phyloP scores from a whole-genome alignment of 2,797 vertebrate genomes.

The Graptemys geographica region DNA sequence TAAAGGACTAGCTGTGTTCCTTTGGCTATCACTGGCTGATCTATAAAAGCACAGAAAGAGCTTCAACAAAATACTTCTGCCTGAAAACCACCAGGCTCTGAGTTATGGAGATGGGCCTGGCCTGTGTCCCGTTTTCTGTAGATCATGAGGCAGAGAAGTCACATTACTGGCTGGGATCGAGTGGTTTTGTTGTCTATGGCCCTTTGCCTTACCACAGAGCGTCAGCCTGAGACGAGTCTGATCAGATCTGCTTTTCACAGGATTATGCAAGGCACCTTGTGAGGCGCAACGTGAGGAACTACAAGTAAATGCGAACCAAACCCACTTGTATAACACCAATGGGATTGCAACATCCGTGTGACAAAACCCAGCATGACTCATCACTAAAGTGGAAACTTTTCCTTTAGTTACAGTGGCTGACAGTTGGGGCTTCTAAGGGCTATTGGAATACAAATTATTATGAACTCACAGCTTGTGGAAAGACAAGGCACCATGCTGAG shows the following conservation, averaged over 20 bases:
- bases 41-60: neutral
- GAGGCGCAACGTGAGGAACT: neutral
- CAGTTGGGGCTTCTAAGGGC: neutral
- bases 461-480: neutral
- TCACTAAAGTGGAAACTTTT: neutral
- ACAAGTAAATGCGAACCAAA: neutral
- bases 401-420: accelerated
- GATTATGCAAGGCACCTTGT: neutral
- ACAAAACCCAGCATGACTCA: neutral
- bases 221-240: neutral
- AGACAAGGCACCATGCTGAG: neutral
- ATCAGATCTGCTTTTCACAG: neutral
- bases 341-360: neutral
- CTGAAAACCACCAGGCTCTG: neutral
- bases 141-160: constrained; percentile 30
- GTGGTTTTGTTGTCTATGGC: neutral
- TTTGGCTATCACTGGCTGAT: neutral
- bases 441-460: neutral
- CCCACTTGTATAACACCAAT: neutral
- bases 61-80: neutral
- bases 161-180: accelerated
- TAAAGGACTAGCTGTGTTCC: neutral
- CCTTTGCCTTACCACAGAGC: neutral
- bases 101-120: neutral
- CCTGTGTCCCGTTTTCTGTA: neutral